Conservation (phyloP, 2,888 invertebrate genomes). For the Pilophorus perplexus region DNA sequence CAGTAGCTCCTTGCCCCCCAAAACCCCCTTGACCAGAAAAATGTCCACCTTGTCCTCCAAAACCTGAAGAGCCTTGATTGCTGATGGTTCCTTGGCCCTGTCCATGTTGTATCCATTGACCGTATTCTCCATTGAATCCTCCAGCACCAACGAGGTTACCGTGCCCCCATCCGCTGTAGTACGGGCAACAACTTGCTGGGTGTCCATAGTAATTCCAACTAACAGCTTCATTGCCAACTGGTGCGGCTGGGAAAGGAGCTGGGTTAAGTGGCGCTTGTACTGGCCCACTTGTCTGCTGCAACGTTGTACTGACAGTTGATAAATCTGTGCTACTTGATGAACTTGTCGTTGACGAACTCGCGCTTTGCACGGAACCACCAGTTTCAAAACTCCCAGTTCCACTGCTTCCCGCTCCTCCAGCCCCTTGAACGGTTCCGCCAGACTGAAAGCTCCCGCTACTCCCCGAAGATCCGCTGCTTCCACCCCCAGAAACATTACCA, state of each 20-base stretch:
- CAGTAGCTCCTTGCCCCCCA: not conserved
- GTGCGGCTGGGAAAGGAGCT: slow-evolving; percentile 9
- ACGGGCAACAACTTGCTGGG: slow-evolving; percentile 32
- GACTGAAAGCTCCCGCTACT: slow-evolving; percentile 27
- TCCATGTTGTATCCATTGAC: slow-evolving; percentile 27
- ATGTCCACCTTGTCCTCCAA: not conserved
- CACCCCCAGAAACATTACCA: slow-evolving; percentile 33
- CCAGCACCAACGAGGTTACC: slow-evolving; percentile 23
- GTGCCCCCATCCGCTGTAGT: slow-evolving; percentile 35
- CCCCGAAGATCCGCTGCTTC: slow-evolving; percentile 11
- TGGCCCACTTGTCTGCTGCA: not conserved
- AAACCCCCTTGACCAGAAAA: not conserved
- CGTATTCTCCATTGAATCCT: slow-evolving; percentile 22
- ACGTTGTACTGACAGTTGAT: not conserved
- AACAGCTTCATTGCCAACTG: slow-evolving; percentile 11
- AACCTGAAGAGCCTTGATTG: not conserved
- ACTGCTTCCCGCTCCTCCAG: slow-evolving; percentile 14
- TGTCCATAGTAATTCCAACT: slow-evolving; percentile 40
- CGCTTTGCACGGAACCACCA: slow-evolving; percentile 30
- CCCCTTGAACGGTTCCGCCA: slow-evolving; percentile 35
- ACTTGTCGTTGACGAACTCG: not conserved
- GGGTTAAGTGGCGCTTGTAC: not conserved
- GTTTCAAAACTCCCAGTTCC: slow-evolving; percentile 36
- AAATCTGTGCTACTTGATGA: not conserved
- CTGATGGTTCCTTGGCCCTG: slow-evolving; percentile 27